Base-by-base conservation (phyloP, 2,113 vertebrate genomes). In the Aphelocoma coerulescens region DNA sequence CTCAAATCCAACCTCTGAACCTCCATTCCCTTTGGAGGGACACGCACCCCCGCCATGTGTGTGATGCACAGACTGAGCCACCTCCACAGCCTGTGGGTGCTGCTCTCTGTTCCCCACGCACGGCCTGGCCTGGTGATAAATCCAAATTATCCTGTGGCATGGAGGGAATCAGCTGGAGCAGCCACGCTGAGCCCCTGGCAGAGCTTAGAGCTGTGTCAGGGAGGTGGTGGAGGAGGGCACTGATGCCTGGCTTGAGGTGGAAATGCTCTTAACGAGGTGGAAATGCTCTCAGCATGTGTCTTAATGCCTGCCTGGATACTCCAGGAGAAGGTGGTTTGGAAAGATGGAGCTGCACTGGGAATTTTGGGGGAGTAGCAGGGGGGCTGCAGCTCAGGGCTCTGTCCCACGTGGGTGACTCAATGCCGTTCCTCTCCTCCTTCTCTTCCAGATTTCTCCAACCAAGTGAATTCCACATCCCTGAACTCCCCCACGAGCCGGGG, bases 371-470 rank as follows among this genome's bases (percentile, higher is more conserved):
- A 43, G 8, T 7, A 43, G 19, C 48, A 0, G 1, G 9, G 78
- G 18, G 10, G 6, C 63, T 23, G 48, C 35, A 18, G 6, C 61
- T 35, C 49, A 4, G 8, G 18, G 11, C 59, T 52, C 46, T 11
- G 6, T 49, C 57, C 21, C 16, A 2, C 30, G 0, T 0, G 0
- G 2, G 3, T 16, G 4, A 16, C 80, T 65, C 75, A 97, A 39
- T 89, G 68, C 10, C 0, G 0, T 28, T 7, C 59, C 54, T 83
- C 51, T 69, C 52, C 21, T 41, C 96, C 72, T 82, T 97, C 43
- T 96, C 73, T 95, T 94, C 11, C 98, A 99, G 99, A 99, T 95
- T 99, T 98, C 79, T 99, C 99, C 49, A 98, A 98, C 89, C 99
- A 99, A 62, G 95, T 99, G 96, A 98, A 97, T 94, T 98, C 98